A percentile compares a stretch with the other conserved stretches of the same genome.
phyloP scores from a whole-genome alignment of 2,888 invertebrate genomes.

The Tachystola acroxantha region DNA sequence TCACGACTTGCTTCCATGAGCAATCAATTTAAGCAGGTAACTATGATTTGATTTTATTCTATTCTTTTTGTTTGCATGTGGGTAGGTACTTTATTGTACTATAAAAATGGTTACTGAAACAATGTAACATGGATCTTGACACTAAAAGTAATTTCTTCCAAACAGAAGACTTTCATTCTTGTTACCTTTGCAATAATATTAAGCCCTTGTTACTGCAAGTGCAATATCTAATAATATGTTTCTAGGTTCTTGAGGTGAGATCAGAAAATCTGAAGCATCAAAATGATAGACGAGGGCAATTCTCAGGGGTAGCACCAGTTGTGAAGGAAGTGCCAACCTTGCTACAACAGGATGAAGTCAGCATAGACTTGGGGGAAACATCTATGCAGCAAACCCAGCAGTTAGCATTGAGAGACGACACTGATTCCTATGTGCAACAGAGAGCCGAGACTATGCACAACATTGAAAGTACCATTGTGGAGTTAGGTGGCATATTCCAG shows the following conservation, averaged over 20 bases:
- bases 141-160: too few relatives aligned
- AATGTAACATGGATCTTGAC: too few relatives aligned
- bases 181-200: too few relatives aligned
- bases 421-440: slow-evolving; percentile 93
- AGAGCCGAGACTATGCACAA: slow-evolving; percentile 99
- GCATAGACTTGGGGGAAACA: slow-evolving; percentile 89
- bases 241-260: slow-evolving; percentile 93
- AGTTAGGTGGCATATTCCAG: slow-evolving; percentile 98
- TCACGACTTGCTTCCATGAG: slow-evolving; percentile 98
- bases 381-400: slow-evolving; percentile 77
- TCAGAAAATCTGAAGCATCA: slow-evolving; percentile 99
- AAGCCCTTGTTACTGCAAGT: too few relatives aligned
- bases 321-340: slow-evolving; percentile 64
- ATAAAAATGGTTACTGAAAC: too few relatives aligned
- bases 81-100: too few relatives aligned
- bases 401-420: slow-evolving; percentile 88
- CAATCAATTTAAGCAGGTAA: slow-evolving; percentile 94
- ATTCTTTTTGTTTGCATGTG: too few relatives aligned
- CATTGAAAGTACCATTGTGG: slow-evolving; percentile 99
- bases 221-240: too few relatives aligned
- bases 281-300: slow-evolving; percentile 94
- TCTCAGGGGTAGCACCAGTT: slow-evolving; percentile 71
- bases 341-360: slow-evolving; percentile 84
- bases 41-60: too few relatives aligned
- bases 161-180: too few relatives aligned